Percentiles rank a stretch among this genome's conserved stretches.
Evolutionary conservation across 1,140 invertebrate species (phyloP).

Genomic region (Paralvinella palmiformis): DNA sequence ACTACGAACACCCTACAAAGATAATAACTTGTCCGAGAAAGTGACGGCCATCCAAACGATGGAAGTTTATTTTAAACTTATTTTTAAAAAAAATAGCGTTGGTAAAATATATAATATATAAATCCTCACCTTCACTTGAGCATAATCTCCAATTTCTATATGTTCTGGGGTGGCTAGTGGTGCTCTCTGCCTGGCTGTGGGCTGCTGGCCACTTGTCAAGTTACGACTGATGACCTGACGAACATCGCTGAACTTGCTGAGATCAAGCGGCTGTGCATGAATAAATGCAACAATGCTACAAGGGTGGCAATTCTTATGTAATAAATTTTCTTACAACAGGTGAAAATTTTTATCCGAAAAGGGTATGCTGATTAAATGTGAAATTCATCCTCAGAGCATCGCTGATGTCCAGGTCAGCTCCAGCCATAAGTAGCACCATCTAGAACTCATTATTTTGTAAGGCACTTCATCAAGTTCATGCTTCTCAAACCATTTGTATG

Average conservation of each 20-base stretch:
- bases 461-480: no score
- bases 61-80: not conserved
- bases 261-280: conserved; percentile 16
- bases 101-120: not conserved
- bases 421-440: no score
- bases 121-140: conserved; percentile 34
- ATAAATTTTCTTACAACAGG: no score
- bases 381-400: no score
- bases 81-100: not conserved
- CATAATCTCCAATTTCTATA: conserved; percentile 59
- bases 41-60: not conserved
- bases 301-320: no score
- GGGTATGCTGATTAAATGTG: no score
- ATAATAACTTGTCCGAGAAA: no score
- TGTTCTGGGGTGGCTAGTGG: conserved; percentile 74
- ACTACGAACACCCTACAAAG: no score
- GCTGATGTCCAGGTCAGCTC: no score
- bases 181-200: conserved; percentile 50
- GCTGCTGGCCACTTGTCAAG: not conserved
- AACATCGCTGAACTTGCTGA: conserved; percentile 15
- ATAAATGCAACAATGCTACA: conserved; percentile 15
- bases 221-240: conserved; percentile 12
- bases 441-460: no score
- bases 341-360: no score
- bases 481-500: no score